Evolutionary conservation across 2,888 invertebrate genomes (phyloP).

Genomic region (Stegana nigrithorax): DNA sequence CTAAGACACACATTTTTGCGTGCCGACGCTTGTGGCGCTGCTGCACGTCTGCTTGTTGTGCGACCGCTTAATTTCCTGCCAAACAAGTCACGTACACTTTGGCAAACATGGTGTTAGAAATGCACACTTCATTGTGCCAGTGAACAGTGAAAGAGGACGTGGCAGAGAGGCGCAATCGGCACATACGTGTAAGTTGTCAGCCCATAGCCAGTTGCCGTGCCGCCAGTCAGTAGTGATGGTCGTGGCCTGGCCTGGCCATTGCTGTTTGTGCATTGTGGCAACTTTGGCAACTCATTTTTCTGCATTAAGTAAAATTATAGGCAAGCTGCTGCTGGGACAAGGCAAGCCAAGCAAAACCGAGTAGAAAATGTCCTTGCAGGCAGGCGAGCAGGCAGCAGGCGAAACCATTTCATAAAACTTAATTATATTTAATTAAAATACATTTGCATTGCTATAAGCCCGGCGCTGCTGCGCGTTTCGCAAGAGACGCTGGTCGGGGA

Average conservation of each 20-base stretch:
- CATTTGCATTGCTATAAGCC: slow-evolving; percentile 33
- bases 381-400: slow-evolving; percentile 5
- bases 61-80: slow-evolving; percentile 53
- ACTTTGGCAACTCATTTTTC: too few relatives aligned
- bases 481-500: too few relatives aligned
- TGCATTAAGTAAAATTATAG: too few relatives aligned
- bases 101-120: slow-evolving; percentile 30
- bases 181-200: slow-evolving; percentile 12
- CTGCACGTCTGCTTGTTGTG: slow-evolving; percentile 47
- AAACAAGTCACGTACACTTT: slow-evolving; percentile 53
- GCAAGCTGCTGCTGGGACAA: too few relatives aligned
- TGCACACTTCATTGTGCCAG: background rate
- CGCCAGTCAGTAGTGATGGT: too few relatives aligned
- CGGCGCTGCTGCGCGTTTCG: too few relatives aligned
- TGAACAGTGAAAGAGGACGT: background rate
- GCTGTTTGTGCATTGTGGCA: too few relatives aligned
- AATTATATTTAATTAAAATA: slow-evolving; percentile 51
- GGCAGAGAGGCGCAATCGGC: slow-evolving; percentile 20
- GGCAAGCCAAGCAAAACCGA: too few relatives aligned
- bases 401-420: slow-evolving; percentile 34
- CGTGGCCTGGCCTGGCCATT: too few relatives aligned
- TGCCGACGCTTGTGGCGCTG: slow-evolving; percentile 13
- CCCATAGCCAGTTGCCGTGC: too few relatives aligned
- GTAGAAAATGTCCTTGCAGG: too few relatives aligned
- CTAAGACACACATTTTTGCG: background rate